These are phyloP conservation scores for Scolopax rusticola DNA, from an alignment of 2,797 vertebrate species.

Conservation along the genomic window DNA sequence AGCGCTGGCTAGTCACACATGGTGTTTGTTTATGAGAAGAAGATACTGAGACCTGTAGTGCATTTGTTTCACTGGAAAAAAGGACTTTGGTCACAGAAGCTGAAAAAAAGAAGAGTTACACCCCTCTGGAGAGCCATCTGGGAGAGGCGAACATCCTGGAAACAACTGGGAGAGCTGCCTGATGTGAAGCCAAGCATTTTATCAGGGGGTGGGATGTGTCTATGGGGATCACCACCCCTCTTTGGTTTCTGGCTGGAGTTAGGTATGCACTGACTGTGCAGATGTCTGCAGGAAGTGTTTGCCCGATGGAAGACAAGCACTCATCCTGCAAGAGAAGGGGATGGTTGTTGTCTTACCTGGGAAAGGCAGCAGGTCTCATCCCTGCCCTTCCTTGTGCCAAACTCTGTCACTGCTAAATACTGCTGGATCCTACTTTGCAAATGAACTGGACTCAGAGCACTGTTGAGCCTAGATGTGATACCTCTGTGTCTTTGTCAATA, in stretches of 20 bases:
- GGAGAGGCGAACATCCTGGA: neutral
- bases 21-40: neutral
- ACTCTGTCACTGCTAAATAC: neutral
- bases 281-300: neutral
- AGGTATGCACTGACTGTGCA: neutral
- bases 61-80: neutral
- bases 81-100: neutral
- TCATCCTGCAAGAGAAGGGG: neutral
- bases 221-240: neutral
- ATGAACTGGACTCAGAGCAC: too few species aligned
- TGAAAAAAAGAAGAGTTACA: neutral
- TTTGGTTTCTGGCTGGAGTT: neutral
- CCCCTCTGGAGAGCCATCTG: neutral
- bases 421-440: neutral
- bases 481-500: rapidly evolving
- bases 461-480: neutral
- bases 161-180: neutral
- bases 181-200: neutral
- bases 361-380: neutral
- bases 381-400: neutral
- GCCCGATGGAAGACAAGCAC: rapidly evolving
- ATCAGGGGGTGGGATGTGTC: neutral
- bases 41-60: neutral
- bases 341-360: neutral
- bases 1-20: neutral